Conservation (phyloP, 2,888 invertebrate species). For the Cephus pygmeus region DNA sequence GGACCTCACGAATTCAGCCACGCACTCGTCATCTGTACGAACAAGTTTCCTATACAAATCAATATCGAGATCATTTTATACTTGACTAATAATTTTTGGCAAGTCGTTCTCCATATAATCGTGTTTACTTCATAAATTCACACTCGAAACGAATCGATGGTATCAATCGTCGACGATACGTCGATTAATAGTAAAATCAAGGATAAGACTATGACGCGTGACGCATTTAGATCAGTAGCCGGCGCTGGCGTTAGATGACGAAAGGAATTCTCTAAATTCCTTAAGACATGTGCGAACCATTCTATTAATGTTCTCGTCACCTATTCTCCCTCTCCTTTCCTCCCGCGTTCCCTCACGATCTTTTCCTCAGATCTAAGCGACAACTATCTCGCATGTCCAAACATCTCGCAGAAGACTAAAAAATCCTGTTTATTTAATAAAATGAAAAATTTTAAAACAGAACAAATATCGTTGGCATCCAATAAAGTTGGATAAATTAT, state of each 20-base stretch:
- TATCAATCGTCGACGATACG: no score
- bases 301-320: constrained; percentile 50
- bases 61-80: neutral
- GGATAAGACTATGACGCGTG: neutral
- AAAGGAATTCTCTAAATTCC: constrained; percentile 41
- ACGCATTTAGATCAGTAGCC: neutral
- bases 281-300: constrained; percentile 44
- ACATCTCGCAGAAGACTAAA: neutral
- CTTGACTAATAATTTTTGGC: neutral
- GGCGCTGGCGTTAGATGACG: neutral
- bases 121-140: neutral
- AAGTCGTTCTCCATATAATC: neutral
- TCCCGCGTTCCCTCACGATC: constrained; percentile 20
- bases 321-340: constrained; percentile 23
- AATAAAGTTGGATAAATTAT: neutral
- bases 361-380: constrained; percentile 13
- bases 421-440: neutral
- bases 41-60: neutral
- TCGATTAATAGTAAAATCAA: neutral
- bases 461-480: neutral
- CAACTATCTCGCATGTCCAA: neutral
- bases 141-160: neutral
- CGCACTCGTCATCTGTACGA: neutral
- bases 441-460: neutral
- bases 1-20: neutral